phyloP scores from a whole-genome alignment of 2,888 invertebrate genomes.

The Drosophila mimica region DNA sequence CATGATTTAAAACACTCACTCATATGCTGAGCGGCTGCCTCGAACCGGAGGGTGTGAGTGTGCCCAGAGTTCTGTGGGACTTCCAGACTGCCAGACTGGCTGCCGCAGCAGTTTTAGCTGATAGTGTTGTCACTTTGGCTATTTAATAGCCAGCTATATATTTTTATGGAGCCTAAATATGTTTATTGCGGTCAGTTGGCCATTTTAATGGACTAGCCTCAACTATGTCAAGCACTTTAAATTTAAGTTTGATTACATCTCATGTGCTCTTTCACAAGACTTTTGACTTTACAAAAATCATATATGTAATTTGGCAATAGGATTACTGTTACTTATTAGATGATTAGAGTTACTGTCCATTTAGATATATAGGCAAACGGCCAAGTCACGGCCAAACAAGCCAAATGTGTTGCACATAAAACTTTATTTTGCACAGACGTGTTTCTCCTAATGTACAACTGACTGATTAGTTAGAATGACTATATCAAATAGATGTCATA shows the following conservation, averaged over 20 bases:
- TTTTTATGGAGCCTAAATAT: not conserved
- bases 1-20: constrained; percentile 83
- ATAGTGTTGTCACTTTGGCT: constrained; percentile 2
- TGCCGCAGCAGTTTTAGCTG: not conserved
- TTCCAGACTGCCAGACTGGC: not conserved
- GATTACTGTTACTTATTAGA: not conserved
- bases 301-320: not conserved
- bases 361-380: not conserved
- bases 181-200: not conserved
- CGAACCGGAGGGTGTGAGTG: constrained; percentile 31
- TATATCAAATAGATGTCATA: not conserved
- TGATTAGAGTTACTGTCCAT: not conserved
- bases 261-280: not conserved
- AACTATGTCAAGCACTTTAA: not conserved
- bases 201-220: not conserved
- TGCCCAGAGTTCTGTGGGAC: constrained; percentile 43
- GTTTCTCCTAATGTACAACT: not conserved
- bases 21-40: constrained; percentile 60
- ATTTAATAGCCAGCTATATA: not conserved
- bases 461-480: not conserved
- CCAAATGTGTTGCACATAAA: not conserved
- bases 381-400: not conserved
- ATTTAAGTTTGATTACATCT: not conserved
- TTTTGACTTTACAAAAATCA: not conserved
- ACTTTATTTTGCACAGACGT: not conserved